Percentiles rank a stretch among this genome's conserved stretches.
Conservation (phyloP, 2,888 invertebrate species). For the Mimumesa dahlbomi region DNA sequence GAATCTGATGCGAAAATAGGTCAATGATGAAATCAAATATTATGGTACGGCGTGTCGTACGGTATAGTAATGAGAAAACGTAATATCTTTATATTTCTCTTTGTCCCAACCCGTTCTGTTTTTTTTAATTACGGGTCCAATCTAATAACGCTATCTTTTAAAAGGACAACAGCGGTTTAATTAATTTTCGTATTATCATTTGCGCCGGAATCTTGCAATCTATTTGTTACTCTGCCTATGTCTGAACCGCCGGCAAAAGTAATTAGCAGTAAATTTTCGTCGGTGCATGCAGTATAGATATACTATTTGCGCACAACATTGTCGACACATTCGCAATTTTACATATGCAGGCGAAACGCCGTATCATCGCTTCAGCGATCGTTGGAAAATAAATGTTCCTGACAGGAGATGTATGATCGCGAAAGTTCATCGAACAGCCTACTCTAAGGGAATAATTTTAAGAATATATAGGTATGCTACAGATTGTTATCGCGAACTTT, state of each 20-base stretch:
- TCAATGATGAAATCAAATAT: slow-evolving; percentile 55
- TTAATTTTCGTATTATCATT: slow-evolving; percentile 41
- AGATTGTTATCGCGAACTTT: not conserved
- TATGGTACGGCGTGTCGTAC: slow-evolving; percentile 30
- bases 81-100: no score
- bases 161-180: no score
- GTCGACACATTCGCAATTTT: slow-evolving; percentile 3
- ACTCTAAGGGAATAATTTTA: slow-evolving; percentile 37
- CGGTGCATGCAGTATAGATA: slow-evolving; percentile 10
- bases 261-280: slow-evolving; percentile 62
- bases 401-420: slow-evolving; percentile 39
- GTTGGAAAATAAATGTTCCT: slow-evolving; percentile 48
- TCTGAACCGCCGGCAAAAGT: slow-evolving; percentile 35
- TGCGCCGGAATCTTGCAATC: slow-evolving; percentile 16
- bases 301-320: slow-evolving; percentile 5
- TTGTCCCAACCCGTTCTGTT: no score
- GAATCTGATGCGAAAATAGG: slow-evolving; percentile 40
- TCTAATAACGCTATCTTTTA: no score
- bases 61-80: no score
- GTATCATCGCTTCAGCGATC: not conserved
- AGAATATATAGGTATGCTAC: slow-evolving; percentile 32
- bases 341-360: not conserved
- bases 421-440: slow-evolving; percentile 32
- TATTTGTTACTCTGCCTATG: slow-evolving; percentile 26
- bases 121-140: no score